Base-by-base conservation (phyloP, 2,888 invertebrate species). In the Galerucella nymphaeae region DNA sequence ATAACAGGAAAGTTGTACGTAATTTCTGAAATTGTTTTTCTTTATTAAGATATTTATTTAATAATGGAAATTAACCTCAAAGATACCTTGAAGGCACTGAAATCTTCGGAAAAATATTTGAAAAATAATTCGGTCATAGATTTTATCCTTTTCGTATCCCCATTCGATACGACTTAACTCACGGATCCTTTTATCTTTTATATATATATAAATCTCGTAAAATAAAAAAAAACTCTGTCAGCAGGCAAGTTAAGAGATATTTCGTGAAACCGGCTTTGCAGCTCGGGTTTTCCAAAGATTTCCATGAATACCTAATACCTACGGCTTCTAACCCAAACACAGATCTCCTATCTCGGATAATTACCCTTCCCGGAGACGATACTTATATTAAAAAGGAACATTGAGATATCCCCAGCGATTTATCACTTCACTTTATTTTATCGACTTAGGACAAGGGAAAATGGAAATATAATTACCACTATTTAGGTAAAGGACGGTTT, bases 291-390 rank as follows among this genome's bases (percentile, higher is more conserved):
- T 50, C 48, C 42, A 23, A 61, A 55, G 61, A 67, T 67, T 67
- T 67, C 30, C 61, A 67, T 67, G 59, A 67, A 67, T 67, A 67
- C 14, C 67, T 67, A 67, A 67, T 67, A 67, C 53, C 53, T 18
- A 53, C 50, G 11, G 67, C 50, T 61, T 48, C 48, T n/a, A 67
- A 67, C 67, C 67, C 67, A 59, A 67, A 61, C 45, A 59, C 16
- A 61, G 59, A 61, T 67, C 58, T 18, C 30, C 61, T 48, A 67
- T 67, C 67, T 67, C 20, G 61, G 67, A 59, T 67, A 67, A 67
- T 67, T 67, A 61, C 61, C 50, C 50, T 58, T 58, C 58, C 58
- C n/a, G 48, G 45, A 59, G 48, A 58, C 58, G 23, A 67, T 67
- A 67, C 18, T 61, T 59, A 50, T 45, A 67, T 67, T 67, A 61